Conservation (phyloP, 2,113 vertebrate genomes). For the Callipepla squamata region DNA sequence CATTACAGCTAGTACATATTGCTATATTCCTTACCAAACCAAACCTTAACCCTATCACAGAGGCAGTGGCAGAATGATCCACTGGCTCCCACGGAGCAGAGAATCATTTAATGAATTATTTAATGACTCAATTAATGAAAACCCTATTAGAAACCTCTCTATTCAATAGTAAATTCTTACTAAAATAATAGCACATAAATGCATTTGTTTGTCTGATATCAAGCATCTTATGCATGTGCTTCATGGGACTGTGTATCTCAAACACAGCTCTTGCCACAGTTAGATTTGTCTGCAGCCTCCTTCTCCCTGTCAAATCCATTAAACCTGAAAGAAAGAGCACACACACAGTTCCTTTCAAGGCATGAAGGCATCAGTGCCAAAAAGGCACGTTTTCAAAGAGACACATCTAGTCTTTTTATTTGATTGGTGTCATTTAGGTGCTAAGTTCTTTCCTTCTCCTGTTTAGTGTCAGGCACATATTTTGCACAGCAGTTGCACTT, state of each 20-base stretch:
- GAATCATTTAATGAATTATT: neutral
- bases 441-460: neutral
- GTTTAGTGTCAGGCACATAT: neutral
- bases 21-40: neutral
- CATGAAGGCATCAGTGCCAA: neutral
- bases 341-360: neutral
- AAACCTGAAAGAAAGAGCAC: neutral
- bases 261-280: neutral
- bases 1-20: neutral
- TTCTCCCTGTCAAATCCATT: neutral
- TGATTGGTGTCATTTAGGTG: neutral
- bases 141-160: too few species aligned
- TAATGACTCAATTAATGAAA: neutral
- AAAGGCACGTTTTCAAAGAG: neutral
- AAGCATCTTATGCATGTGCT: neutral
- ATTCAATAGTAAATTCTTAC: neutral
- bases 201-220: neutral
- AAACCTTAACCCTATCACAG: neutral
- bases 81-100: neutral
- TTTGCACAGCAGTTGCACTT: neutral
- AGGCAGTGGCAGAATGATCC: neutral
- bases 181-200: neutral
- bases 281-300: fast-evolving
- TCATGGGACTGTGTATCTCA: neutral
- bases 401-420: neutral